These are phyloP conservation scores for Caenorhabditis drosophilae DNA, from an alignment of 2,888 invertebrate genomes.

Conservation along the genomic window DNA sequence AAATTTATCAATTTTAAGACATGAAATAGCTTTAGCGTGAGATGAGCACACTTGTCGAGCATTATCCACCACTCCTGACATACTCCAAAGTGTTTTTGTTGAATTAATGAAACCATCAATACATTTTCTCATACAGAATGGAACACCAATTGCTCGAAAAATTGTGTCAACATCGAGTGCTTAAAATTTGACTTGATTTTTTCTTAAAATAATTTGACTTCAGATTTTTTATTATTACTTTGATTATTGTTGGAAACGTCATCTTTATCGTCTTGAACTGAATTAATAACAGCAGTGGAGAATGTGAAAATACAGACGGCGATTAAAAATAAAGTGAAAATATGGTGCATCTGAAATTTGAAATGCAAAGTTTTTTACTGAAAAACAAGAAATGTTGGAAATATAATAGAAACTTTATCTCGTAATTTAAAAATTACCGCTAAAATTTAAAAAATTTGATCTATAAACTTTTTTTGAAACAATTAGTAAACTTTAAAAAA, in stretches of 20 bases:
- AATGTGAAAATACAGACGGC: not conserved
- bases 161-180: slow-evolving; percentile 43
- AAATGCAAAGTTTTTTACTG: too few species aligned
- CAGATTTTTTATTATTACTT: slow-evolving; percentile 2
- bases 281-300: not conserved
- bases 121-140: slow-evolving; percentile 43
- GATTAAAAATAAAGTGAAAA: not conserved
- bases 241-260: slow-evolving; percentile 13
- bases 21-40: slow-evolving; percentile 32
- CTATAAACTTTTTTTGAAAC: too few species aligned
- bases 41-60: slow-evolving; percentile 35
- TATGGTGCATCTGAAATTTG: slow-evolving; percentile 31
- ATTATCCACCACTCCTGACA: slow-evolving; percentile 33
- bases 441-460: too few species aligned
- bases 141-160: slow-evolving; percentile 44
- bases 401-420: too few species aligned
- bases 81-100: slow-evolving; percentile 39
- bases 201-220: not conserved
- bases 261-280: slow-evolving; percentile 13
- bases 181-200: slow-evolving; percentile 4
- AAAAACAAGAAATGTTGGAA: too few species aligned
- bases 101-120: slow-evolving; percentile 44
- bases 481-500: too few species aligned
- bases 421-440: too few species aligned
- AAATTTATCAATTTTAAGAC: slow-evolving; percentile 29